Evolutionary conservation across 1,140 invertebrate genomes (phyloP).

Genomic region (Drosophila serrata): DNA sequence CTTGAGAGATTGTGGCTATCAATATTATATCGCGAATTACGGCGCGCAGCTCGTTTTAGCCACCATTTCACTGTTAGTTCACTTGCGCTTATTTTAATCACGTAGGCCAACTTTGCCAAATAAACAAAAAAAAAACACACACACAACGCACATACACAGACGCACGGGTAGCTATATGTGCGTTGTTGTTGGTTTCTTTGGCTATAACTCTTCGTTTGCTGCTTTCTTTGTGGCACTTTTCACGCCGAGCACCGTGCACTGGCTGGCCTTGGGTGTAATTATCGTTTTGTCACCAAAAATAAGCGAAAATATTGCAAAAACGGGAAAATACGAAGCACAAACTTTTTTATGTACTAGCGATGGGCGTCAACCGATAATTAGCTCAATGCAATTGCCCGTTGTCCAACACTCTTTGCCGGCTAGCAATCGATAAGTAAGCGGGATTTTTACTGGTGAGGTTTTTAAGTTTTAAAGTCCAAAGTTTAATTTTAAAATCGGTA

Average conservation of each 20-base stretch:
- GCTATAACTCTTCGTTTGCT: neutral
- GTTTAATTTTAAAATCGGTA: too few species aligned
- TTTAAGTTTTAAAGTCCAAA: neutral
- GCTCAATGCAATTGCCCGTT: neutral
- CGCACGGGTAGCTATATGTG: slow-evolving; percentile 35
- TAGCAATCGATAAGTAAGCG: neutral
- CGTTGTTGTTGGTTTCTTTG: slow-evolving; percentile 39
- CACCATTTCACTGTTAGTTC: slow-evolving; percentile 48
- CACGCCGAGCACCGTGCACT: neutral
- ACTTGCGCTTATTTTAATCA: slow-evolving; percentile 72
- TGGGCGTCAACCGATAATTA: slow-evolving; percentile 22
- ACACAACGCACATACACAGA: slow-evolving; percentile 40
- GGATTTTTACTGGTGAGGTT: neutral
- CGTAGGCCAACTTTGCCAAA: slow-evolving; percentile 71
- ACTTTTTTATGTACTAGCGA: slow-evolving; percentile 35
- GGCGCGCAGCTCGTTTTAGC: slow-evolving; percentile 42
- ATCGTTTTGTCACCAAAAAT: slow-evolving; percentile 5
- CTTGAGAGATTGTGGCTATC: slow-evolving; percentile 47
- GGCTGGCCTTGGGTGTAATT: neutral
- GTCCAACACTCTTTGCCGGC: slow-evolving; percentile 15
- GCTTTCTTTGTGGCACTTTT: neutral
- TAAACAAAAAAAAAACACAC: slow-evolving; percentile 57
- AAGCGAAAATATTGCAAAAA: slow-evolving; percentile 6
- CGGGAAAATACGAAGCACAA: slow-evolving; percentile 6
- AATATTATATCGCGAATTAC: slow-evolving; percentile 45